phyloP scores from a whole-genome alignment of 35 echinoderm and acorn worm species.

The Acanthaster planci region DNA sequence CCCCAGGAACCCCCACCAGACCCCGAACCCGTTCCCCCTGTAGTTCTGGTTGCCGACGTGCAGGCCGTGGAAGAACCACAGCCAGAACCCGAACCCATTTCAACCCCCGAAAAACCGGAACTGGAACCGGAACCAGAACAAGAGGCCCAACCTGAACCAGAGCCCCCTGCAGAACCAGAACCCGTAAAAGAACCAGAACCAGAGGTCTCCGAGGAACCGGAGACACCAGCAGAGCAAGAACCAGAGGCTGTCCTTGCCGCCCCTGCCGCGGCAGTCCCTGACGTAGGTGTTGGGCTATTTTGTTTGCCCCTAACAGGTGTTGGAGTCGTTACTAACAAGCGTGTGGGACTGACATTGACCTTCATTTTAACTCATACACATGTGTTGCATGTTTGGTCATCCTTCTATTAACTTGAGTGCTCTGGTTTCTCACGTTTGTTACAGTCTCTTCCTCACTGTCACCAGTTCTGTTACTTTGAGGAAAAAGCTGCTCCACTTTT shows the following conservation, averaged over 20 bases:
- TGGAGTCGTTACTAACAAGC: background rate
- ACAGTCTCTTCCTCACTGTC: too few species aligned
- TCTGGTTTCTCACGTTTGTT: too few species aligned
- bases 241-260: constrained; percentile 5
- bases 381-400: too few species aligned
- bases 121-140: background rate
- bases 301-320: background rate
- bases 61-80: constrained; percentile 23
- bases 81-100: constrained; percentile 48
- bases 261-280: background rate
- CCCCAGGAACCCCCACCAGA: constrained; percentile 6
- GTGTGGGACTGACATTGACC: too few species aligned
- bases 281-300: constrained; percentile 3
- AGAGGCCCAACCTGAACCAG: too few species aligned
- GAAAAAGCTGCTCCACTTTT: too few species aligned
- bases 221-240: constrained; percentile 4
- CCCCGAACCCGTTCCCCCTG: background rate
- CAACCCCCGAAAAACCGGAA: constrained; percentile 30
- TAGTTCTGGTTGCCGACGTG: background rate
- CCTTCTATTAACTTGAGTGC: too few species aligned
- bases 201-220: background rate
- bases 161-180: constrained; percentile 13
- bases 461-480: too few species aligned
- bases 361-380: too few species aligned
- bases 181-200: background rate